Base-by-base conservation (phyloP, 2,888 invertebrate species). In the Unio pictorum region DNA sequence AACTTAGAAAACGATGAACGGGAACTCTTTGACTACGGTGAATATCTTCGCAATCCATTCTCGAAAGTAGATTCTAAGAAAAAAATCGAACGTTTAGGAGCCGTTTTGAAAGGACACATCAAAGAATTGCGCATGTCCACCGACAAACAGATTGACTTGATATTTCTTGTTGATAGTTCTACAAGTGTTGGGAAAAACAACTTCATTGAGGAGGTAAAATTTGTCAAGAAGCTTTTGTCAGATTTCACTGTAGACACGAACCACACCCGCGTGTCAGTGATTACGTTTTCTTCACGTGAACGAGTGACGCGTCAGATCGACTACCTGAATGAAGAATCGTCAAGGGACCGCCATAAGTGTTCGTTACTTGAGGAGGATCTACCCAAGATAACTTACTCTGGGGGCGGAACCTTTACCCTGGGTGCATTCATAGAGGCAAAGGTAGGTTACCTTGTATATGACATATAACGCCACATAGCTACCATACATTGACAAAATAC, bases 151-250 rank as follows among this genome's bases (percentile, higher is more conserved):
- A 89, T 93, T 74, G 94, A 94, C 82, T 88, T 94, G 58, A 91
- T 94, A 45, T 94, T 94, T 86, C 89, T 94, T 62, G 92, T 94
- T 62, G 94, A 94, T 82, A 92, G 93, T 20, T 94, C 94, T n/a
- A 93, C 93, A 0, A 93, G 93, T 78, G 93, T 94, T 4, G 94
- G 94, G 0, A 91, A 91, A 74, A 89, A 91, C 28, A 93, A 94
- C 88, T 94, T 94, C 86, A 90, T 90, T 73, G 93, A 93, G 85
- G 94, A 94, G 86, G 87, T 94, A 64, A 93, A 92, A 83, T 94
- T 94, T 86, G 93, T 94, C 59, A 92, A 92, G 83, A 94, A 90
- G 85, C 88, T 94, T 8, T 85, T 94, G 60, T 93, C 93, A 55
- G 86, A 86, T 74, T 93, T 94, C 76, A 93, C 93, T 0, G 93